Percentiles rank a stretch among this genome's conserved stretches.
Evolutionary conservation across 2,888 invertebrate species (phyloP).

Genomic region (Torymus aiolomorphi): DNA sequence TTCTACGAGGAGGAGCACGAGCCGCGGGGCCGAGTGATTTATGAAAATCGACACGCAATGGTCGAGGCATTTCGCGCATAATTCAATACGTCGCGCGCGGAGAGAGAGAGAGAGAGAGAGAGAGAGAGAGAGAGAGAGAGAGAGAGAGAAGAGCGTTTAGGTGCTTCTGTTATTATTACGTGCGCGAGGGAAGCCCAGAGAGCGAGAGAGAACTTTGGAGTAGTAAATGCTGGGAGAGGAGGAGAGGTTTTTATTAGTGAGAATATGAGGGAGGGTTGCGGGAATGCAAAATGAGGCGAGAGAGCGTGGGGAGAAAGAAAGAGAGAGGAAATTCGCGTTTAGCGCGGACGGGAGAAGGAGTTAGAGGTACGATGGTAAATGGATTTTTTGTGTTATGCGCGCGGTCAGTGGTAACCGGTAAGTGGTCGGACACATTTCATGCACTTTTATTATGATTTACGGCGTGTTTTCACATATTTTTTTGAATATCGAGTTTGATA

Average conservation of each 20-base stretch:
- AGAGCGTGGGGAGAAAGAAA: no score
- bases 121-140: not conserved
- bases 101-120: not conserved
- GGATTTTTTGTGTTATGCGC: not conserved
- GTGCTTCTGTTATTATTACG: not conserved
- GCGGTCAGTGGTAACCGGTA: not conserved
- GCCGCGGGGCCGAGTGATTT: constrained; percentile 54
- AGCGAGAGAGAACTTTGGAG: no score
- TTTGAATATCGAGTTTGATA: no score
- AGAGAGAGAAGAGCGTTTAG: not conserved
- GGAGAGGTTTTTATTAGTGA: no score
- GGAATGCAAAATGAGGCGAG: no score
- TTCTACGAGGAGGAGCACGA: no score
- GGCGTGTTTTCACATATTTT: no score
- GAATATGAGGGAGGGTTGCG: no score
- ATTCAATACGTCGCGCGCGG: not conserved
- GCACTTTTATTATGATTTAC: no score
- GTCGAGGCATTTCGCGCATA: constrained; percentile 4
- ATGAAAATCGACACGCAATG: constrained; percentile 59
- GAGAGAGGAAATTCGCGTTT: no score
- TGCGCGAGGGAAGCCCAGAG: not conserved
- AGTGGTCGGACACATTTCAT: no score
- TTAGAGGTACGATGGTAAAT: not conserved
- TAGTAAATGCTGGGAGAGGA: no score
- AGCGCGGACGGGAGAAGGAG: not conserved